Evolutionary conservation across 1,140 invertebrate genomes (phyloP).

Genomic region (Sesamia nonagrioides): DNA sequence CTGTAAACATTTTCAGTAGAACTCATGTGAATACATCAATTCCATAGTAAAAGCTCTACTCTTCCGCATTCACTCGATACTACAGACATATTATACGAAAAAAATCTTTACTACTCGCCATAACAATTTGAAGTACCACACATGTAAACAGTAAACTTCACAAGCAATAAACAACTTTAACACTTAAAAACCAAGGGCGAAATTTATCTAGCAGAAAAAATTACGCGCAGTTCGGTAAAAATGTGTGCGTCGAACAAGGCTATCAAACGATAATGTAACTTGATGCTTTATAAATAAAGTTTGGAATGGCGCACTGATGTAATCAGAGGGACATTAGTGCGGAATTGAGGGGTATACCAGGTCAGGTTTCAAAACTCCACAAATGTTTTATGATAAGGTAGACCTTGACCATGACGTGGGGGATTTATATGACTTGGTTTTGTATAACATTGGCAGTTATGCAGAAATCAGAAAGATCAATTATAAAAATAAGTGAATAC

Average conservation of each 20-base stretch:
- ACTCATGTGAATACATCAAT: neutral
- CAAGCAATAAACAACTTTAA: conserved; percentile 19
- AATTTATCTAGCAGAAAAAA: neutral
- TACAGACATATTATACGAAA: neutral
- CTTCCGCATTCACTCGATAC: conserved; percentile 27
- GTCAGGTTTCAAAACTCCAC: conserved; percentile 35
- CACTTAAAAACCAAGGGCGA: neutral
- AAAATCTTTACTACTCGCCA: conserved; percentile 26
- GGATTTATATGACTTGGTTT: neutral
- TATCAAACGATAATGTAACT: conserved; percentile 31
- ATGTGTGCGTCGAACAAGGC: conserved; percentile 33
- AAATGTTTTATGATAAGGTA: conserved; percentile 13
- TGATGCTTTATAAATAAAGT: conserved; percentile 30
- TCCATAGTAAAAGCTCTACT: conserved; percentile 23
- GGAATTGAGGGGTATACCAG: conserved; percentile 32
- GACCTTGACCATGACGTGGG: neutral
- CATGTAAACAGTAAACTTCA: conserved; percentile 5
- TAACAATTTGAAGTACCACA: conserved; percentile 26
- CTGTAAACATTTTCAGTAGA: neutral
- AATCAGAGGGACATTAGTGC: conserved; percentile 24
- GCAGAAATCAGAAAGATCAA: no score
- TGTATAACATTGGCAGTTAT: no score
- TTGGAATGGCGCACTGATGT: neutral
- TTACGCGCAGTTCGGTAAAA: conserved; percentile 1
- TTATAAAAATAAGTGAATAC: no score